Evolutionary conservation across 2,888 invertebrate genomes (phyloP).

Genomic region (Campopleginae sp.): DNA sequence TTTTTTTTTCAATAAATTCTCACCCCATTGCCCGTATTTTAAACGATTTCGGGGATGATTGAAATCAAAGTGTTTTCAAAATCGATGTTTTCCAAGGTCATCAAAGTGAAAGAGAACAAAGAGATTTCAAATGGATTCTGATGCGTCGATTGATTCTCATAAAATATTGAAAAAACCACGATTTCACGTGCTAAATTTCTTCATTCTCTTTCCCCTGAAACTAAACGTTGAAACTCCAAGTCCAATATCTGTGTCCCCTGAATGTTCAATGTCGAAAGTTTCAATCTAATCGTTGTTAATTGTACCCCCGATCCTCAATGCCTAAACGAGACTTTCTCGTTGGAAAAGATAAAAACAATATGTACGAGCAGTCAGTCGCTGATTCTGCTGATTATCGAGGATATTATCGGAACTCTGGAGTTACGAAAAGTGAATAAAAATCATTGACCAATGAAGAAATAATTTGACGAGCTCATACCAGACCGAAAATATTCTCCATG

Average conservation of each 20-base stretch:
- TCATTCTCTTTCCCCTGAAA: constrained; percentile 54
- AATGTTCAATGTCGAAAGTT: constrained; percentile 79
- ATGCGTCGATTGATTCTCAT: not conserved
- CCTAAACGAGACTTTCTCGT: constrained; percentile 62
- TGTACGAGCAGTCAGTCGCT: constrained; percentile 51
- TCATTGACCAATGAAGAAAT: not conserved
- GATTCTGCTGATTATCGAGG: constrained; percentile 58
- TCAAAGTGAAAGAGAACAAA: constrained; percentile 50
- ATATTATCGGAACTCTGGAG: constrained; percentile 52
- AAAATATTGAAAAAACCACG: not conserved
- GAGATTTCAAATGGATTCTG: not conserved
- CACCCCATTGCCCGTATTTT: constrained; percentile 41
- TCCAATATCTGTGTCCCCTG: constrained; percentile 75
- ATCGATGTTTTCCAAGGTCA: constrained; percentile 62
- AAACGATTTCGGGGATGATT: constrained; percentile 59
- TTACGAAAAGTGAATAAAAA: not conserved
- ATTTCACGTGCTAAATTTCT: constrained; percentile 3
- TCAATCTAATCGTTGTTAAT: constrained; percentile 76
- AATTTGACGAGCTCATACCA: not conserved
- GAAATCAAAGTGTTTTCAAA: constrained; percentile 58
- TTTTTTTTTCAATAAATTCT: constrained; percentile 22
- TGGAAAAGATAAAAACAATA: constrained; percentile 31
- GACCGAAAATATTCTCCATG: constrained; percentile 62
- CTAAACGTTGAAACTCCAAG: constrained; percentile 65
- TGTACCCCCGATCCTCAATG: constrained; percentile 63